Base-by-base conservation (phyloP, 2,888 invertebrate species). In the Pyrrhia umbra region DNA sequence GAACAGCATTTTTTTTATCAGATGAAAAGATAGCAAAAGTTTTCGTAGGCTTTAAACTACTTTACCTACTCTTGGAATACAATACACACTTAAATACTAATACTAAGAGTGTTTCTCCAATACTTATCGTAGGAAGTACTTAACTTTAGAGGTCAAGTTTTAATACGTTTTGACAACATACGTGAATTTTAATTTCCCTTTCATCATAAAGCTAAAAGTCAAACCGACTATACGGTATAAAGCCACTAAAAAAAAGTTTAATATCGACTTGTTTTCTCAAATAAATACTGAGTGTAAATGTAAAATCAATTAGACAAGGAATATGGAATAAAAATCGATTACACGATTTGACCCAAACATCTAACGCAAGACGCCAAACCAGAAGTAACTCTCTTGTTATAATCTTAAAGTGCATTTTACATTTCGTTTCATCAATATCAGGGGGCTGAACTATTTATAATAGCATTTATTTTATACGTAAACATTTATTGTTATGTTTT, bases 321-420 rank as follows among this genome's bases (percentile, higher is more conserved):
- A 20, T 15, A 39, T 4, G 2, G 6, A 34, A 18, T 34, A 39
- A 43, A 62, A 69, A 63, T 54, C 39, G 25, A 69, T 69, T 69
- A 58, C 34, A 54, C 52, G 40, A 40, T 30, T 21, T 34, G n/a
- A 60, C 6, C 54, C 4, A 46, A 0, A 30, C 37, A 18, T 16
- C 2, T n/a, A n/a, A 13, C 5, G 2, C 34, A 34, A 16, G 16
- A 25, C 40, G 34, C 18, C 27, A 58, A 1, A 30, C 50, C 27
- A 64, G 54, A 64, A 30, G 0, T 43, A 23, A 49, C 40, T 49
- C 34, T 60, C 16, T 56, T 47, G 2, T 18, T 6, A 16, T 8
- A 6, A 1, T 0, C 1, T 0, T 47, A 25, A 51, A 18, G 55
- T 52, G 20, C 15, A 49, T 56, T 55, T 65, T 1, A 20, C 1